A percentile compares a stretch with the other conserved stretches of the same genome.
Evolutionary conservation across 2,888 invertebrate genomes (phyloP).

Genomic region (Drosophila macrospina): DNA sequence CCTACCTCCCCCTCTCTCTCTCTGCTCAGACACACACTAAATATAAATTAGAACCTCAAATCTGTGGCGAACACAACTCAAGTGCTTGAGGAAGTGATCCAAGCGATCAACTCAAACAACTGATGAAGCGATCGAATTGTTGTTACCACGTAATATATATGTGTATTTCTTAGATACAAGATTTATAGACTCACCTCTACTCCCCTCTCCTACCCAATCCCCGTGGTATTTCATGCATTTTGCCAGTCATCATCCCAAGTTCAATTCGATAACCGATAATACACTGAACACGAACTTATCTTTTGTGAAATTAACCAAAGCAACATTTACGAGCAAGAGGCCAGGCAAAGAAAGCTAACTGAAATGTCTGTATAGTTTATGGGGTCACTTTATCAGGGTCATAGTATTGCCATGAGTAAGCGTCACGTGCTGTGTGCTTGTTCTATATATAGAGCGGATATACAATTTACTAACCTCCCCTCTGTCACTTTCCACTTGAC

Average conservation of each 20-base stretch:
- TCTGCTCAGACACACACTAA: constrained; percentile 60
- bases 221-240: not conserved
- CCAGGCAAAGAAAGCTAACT: constrained; percentile 8
- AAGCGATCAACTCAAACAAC: constrained; percentile 2
- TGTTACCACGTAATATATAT: not conserved
- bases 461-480: not conserved
- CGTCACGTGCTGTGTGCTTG: constrained; percentile 78
- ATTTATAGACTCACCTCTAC: constrained; percentile 8
- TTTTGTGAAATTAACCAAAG: constrained; percentile 21
- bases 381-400: constrained; percentile 11
- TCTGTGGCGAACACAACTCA: constrained; percentile 30
- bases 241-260: constrained; percentile 12
- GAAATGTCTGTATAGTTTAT: not conserved
- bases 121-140: constrained; percentile 1
- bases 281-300: constrained; percentile 32
- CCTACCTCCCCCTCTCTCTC: too few relatives aligned
- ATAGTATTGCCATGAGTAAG: constrained; percentile 70
- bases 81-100: constrained; percentile 32
- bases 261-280: constrained; percentile 42
- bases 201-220: too few relatives aligned
- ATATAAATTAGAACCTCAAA: constrained; percentile 66
- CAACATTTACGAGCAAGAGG: constrained; percentile 8
- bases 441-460: constrained; percentile 74
- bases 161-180: not conserved
- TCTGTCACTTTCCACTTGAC: too few relatives aligned